Conservation (phyloP, 1,140 invertebrate genomes). For the Drosophila pseudoananassae region DNA sequence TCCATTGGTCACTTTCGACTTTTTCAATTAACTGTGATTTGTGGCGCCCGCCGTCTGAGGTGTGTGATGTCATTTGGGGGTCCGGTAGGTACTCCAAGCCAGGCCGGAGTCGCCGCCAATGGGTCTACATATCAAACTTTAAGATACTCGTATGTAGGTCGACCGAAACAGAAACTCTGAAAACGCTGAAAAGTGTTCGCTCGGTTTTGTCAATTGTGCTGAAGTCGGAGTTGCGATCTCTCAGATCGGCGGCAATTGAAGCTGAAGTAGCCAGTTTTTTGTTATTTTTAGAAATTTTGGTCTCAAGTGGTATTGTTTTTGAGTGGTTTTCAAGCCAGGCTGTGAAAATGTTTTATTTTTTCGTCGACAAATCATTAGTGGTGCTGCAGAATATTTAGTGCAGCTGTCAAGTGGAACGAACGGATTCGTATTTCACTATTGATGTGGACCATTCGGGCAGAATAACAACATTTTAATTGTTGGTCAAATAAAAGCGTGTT, state of each 20-base stretch:
- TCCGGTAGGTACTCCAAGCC: conserved; percentile 42
- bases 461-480: conserved; percentile 41
- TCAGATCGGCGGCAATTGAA: conserved; percentile 67
- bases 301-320: conserved; percentile 47
- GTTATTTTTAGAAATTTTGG: conserved; percentile 63
- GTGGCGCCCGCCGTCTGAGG: conserved; percentile 43
- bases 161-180: conserved; percentile 19
- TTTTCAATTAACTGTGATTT: conserved; percentile 59
- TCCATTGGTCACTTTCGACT: conserved; percentile 27
- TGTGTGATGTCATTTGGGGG: conserved; percentile 67
- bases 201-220: conserved; percentile 63
- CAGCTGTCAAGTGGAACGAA: conserved; percentile 48
- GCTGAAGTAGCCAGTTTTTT: conserved; percentile 50
- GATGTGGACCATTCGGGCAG: conserved; percentile 8
- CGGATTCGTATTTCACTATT: conserved; percentile 1
- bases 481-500: conserved; percentile 39
- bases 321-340: conserved; percentile 41
- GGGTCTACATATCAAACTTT: conserved; percentile 33
- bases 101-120: conserved; percentile 40
- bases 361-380: conserved; percentile 32
- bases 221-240: conserved; percentile 41
- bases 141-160: conserved; percentile 58
- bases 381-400: conserved; percentile 50
- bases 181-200: conserved; percentile 29
- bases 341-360: conserved; percentile 3